A percentile compares a stretch with the other conserved stretches of the same genome.
Conservation (phyloP, 37 sponge, comb jelly and placozoan species). For the Mnemiopsis leidyi region DNA sequence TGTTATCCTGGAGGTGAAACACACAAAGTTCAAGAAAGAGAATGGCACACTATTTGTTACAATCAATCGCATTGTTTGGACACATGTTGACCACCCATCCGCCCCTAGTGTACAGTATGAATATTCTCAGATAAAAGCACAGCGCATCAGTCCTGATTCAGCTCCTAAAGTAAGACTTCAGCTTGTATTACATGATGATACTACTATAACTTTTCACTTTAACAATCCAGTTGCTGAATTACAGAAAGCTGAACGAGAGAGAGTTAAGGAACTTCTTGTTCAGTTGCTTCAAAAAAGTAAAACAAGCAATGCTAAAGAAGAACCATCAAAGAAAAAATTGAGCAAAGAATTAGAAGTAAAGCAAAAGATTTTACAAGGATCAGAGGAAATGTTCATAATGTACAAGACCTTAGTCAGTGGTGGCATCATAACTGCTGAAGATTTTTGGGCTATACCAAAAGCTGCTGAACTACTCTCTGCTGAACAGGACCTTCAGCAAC, state of each 20-base stretch:
- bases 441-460: constrained; percentile 49
- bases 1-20: constrained; percentile 33
- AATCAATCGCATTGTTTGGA: neutral
- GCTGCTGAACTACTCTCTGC: constrained; percentile 21
- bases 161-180: constrained; percentile 52
- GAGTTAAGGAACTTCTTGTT: constrained; percentile 44
- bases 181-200: constrained; percentile 59
- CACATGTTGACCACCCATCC: neutral
- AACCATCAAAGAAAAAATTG: constrained; percentile 54
- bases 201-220: constrained; percentile 55
- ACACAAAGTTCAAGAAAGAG: constrained; percentile 7
- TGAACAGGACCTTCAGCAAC: constrained; percentile 7
- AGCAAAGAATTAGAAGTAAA: constrained; percentile 49
- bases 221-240: constrained; percentile 13
- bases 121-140: constrained; percentile 58
- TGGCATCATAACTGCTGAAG: constrained; percentile 58
- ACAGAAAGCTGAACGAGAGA: constrained; percentile 42
- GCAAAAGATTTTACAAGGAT: constrained; percentile 44
- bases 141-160: constrained; percentile 63
- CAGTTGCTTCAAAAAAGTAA: constrained; percentile 41
- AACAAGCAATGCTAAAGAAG: constrained; percentile 15
- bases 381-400: constrained; percentile 62
- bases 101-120: constrained; percentile 25
- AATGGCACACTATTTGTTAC: constrained; percentile 18
- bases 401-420: constrained; percentile 56